These are phyloP conservation scores for Macrochelys suwanniensis DNA, from an alignment of 2,797 vertebrate genomes.

Conservation along the genomic window DNA sequence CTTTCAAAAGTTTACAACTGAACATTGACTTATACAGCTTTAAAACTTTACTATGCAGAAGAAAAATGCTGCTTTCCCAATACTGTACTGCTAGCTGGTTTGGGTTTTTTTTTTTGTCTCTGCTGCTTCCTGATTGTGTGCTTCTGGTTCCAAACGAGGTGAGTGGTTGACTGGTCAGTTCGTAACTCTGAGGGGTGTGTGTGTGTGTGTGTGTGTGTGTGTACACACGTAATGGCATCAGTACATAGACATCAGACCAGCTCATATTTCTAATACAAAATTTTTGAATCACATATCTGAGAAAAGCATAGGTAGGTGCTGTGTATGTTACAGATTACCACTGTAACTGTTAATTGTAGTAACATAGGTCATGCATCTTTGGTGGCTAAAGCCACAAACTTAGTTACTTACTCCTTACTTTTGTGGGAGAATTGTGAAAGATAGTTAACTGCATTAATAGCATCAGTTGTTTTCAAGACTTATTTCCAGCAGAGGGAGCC, in stretches of 20 bases:
- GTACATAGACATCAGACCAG: not conserved
- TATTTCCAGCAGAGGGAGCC: conserved; percentile 77
- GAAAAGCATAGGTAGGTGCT: not conserved
- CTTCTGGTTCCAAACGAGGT: too few species aligned
- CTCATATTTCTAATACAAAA: not conserved
- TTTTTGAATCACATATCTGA: not conserved
- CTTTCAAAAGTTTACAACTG: too few species aligned
- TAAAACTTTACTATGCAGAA: too few species aligned
- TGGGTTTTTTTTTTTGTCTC: too few species aligned
- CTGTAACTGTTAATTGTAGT: not conserved
- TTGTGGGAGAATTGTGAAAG: not conserved
- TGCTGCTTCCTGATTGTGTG: not conserved
- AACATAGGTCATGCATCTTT: not conserved
- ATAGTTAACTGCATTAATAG: not conserved
- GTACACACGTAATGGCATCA: not conserved
- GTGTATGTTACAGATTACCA: not conserved
- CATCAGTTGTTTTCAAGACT: not conserved
- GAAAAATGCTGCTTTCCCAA: not conserved
- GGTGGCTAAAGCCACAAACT: not conserved
- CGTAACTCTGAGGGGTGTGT: too few species aligned
- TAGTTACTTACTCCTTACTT: not conserved
- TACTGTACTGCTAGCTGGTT: too few species aligned
- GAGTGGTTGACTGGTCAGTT: too few species aligned
- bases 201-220: too few species aligned
- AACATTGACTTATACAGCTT: too few species aligned